Evolutionary conservation across 53 echinoderm and acorn worm species (phyloP).

Genomic region (Echinarachnius parma): DNA sequence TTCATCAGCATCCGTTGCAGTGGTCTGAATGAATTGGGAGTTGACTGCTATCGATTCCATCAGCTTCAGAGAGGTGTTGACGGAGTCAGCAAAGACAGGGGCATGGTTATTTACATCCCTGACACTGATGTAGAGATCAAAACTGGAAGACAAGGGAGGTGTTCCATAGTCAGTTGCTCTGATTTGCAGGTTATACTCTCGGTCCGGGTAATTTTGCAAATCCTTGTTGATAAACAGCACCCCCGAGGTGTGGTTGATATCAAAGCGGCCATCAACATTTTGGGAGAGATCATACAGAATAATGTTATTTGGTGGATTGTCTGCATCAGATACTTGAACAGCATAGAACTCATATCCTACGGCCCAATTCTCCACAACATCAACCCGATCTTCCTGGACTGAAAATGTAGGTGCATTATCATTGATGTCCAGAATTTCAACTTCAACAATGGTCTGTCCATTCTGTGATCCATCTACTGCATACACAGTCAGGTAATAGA

Average conservation of each 20-base stretch:
- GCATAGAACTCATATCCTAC: slow-evolving; percentile 71
- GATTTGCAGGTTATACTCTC: slow-evolving; percentile 61
- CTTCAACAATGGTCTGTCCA: slow-evolving; percentile 66
- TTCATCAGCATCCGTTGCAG: slow-evolving; percentile 76
- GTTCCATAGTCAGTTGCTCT: slow-evolving; percentile 82
- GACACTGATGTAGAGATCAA: slow-evolving; percentile 56
- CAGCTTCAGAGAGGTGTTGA: slow-evolving; percentile 27
- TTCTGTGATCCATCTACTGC: slow-evolving; percentile 61
- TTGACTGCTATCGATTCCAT: slow-evolving; percentile 52
- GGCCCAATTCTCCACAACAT: slow-evolving; percentile 93
- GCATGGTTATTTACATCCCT: slow-evolving; percentile 91
- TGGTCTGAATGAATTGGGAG: slow-evolving; percentile 52
- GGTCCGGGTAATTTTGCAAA: slow-evolving; percentile 50
- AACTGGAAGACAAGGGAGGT: slow-evolving; percentile 66
- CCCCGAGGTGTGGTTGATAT: slow-evolving; percentile 75
- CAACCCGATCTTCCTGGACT: slow-evolving; percentile 34
- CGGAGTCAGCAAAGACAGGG: slow-evolving; percentile 61
- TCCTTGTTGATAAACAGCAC: slow-evolving; percentile 67
- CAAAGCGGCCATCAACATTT: slow-evolving; percentile 65
- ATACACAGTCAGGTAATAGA: slow-evolving; percentile 55
- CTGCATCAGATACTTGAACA: slow-evolving; percentile 66
- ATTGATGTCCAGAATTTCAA: slow-evolving; percentile 73
- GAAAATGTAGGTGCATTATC: slow-evolving; percentile 80
- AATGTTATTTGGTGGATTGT: slow-evolving; percentile 74
- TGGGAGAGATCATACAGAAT: slow-evolving; percentile 72